These are phyloP conservation scores for Sebastes vulpes DNA, from an alignment of 2,797 vertebrate species.

Conservation along the genomic window DNA sequence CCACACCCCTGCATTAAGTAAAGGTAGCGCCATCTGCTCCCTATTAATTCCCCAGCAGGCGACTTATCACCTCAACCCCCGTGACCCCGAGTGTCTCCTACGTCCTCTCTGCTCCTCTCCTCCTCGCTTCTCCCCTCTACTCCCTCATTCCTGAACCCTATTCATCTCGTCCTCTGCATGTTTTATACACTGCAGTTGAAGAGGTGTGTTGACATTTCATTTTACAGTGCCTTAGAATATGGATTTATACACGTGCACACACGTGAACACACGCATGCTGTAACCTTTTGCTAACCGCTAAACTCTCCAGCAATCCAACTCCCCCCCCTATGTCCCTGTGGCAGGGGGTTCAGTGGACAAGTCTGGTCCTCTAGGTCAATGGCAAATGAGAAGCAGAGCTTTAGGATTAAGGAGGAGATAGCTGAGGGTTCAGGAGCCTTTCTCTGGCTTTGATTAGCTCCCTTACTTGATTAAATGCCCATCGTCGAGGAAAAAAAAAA, in stretches of 20 bases:
- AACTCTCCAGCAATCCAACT: slow-evolving; percentile 50
- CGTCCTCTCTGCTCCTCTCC: slow-evolving; percentile 71
- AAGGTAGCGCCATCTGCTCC: slow-evolving; percentile 86
- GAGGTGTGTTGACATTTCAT: slow-evolving; percentile 80
- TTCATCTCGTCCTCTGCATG: slow-evolving; percentile 68
- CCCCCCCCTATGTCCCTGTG: slow-evolving; percentile 54
- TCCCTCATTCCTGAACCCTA: slow-evolving; percentile 74
- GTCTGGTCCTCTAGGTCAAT: slow-evolving; percentile 75
- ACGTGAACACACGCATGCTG: slow-evolving; percentile 38
- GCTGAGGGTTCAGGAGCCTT: slow-evolving; percentile 75
- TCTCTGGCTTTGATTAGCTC: slow-evolving; percentile 85
- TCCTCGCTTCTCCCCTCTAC: slow-evolving; percentile 48
- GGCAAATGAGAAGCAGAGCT: slow-evolving; percentile 82
- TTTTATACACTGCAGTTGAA: slow-evolving; percentile 70
- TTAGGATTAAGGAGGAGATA: slow-evolving; percentile 79
- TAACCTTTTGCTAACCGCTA: slow-evolving; percentile 65
- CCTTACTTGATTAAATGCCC: slow-evolving; percentile 83
- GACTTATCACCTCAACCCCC: slow-evolving; percentile 84
- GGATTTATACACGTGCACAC: slow-evolving; percentile 56
- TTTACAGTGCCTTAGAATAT: slow-evolving; percentile 67
- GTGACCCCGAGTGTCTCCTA: slow-evolving; percentile 73
- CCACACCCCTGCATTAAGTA: slow-evolving; percentile 80
- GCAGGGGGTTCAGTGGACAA: slow-evolving; percentile 69
- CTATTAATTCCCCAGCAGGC: slow-evolving; percentile 84
- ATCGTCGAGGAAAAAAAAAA: slow-evolving; percentile 73